phyloP scores from a whole-genome alignment of 2,113 vertebrate species.

The Lagopus muta region DNA sequence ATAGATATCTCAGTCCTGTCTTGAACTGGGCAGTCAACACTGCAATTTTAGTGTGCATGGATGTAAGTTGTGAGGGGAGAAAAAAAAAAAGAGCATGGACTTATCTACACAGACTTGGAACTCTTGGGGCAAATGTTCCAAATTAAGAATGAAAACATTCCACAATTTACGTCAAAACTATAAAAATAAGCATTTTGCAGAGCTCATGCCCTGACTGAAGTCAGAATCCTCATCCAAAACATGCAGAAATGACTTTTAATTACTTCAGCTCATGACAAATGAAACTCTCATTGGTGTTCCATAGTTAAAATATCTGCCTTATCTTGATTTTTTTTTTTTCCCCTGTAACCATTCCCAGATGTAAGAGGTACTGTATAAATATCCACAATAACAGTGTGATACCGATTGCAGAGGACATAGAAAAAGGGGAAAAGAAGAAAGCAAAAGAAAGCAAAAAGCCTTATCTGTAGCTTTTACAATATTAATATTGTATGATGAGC shows the following conservation, averaged over 20 bases:
- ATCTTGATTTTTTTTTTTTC: background rate
- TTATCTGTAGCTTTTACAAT: slow-evolving; percentile 3
- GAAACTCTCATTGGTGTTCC: background rate
- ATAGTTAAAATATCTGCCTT: background rate
- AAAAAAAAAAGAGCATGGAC: slow-evolving; percentile 26
- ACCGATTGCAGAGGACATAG: background rate
- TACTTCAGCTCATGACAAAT: slow-evolving; percentile 23
- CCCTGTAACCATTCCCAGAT: background rate
- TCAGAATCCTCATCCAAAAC: slow-evolving; percentile 57
- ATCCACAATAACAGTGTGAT: background rate
- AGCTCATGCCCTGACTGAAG: slow-evolving; percentile 64
- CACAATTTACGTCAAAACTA: slow-evolving; percentile 73
- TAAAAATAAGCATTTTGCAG: slow-evolving; percentile 77
- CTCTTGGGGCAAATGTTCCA: slow-evolving; percentile 69
- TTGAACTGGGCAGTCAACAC: background rate
- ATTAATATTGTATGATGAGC: background rate
- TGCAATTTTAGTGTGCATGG: background rate
- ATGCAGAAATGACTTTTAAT: slow-evolving; percentile 49
- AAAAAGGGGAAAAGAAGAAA: background rate
- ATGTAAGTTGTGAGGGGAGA: background rate
- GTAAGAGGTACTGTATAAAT: background rate
- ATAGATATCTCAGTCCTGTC: background rate
- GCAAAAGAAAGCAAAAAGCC: background rate
- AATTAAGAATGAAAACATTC: slow-evolving; percentile 81
- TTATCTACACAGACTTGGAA: slow-evolving; percentile 60